A percentile compares a stretch with the other conserved stretches of the same genome.
Evolutionary conservation across 2,888 invertebrate genomes (phyloP).

Genomic region (Metellina segmentata): DNA sequence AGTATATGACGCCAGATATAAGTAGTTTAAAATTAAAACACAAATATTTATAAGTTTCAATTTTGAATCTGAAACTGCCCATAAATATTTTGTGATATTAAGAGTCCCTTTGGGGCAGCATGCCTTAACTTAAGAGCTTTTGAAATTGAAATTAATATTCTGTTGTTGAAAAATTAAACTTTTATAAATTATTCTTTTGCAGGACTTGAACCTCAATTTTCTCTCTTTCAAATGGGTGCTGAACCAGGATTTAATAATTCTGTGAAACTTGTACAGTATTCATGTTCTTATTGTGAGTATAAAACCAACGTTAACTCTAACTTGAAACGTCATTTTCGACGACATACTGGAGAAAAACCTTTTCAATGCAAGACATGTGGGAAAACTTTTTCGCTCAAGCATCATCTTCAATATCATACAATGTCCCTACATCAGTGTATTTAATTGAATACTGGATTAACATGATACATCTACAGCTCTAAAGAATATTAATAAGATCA

Average conservation of each 20-base stretch:
- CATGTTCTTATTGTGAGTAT: constrained; percentile 23
- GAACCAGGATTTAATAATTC: neutral
- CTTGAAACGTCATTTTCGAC: constrained; percentile 18
- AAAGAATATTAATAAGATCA: neutral
- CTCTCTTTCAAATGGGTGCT: neutral
- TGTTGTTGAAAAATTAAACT: no score
- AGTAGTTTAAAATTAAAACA: neutral
- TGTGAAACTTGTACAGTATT: neutral
- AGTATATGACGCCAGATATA: neutral
- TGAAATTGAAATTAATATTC: neutral
- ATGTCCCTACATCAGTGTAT: neutral
- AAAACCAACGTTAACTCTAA: neutral
- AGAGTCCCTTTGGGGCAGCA: no score
- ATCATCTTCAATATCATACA: constrained; percentile 16
- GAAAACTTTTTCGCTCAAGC: constrained; percentile 18
- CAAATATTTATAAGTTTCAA: neutral
- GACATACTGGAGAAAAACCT: constrained; percentile 27
- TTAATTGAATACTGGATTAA: neutral
- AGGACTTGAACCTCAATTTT: neutral
- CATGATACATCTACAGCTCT: neutral
- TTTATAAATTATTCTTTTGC: neutral
- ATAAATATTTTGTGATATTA: no score
- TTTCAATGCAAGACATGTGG: constrained; percentile 19
- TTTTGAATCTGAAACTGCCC: neutral
- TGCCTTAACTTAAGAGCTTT: no score